Base-by-base conservation (phyloP, 1,140 invertebrate genomes). In the Lucilia cuprina region DNA sequence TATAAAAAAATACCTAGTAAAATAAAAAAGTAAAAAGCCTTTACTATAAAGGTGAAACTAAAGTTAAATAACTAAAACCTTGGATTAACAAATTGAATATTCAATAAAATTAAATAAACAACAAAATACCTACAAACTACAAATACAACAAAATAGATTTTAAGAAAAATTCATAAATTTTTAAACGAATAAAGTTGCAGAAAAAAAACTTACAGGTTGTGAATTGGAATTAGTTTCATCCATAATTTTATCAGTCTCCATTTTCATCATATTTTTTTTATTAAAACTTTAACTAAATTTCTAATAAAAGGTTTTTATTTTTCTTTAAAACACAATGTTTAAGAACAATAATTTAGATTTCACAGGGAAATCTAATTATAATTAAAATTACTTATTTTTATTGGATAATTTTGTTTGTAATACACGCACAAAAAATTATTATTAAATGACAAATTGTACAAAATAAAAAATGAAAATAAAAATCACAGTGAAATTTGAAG, bases 201-300 rank as follows among this genome's bases (percentile, higher is more conserved):
- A 47, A 82, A 82, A 80, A 80, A 65, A 84, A 90, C 89, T 89
- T 88, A 90, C 89, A 82, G 89, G 87, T 86, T 91, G 89, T 85
- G 89, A 89, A 88, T 91, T 91, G 83, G 89, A 91, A 88, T 92
- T 92, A 85, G 91, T 89, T 85, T 92, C 92, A 86, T 92, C 92
- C 88, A 92, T 91, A 86, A 92, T 91, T 91, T 92, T 92, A 89
- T 92, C 92, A 89, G 92, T 92, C 91, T 92, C 92, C 92, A 92
- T 92, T 91, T 92, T 92, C 87, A 92, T 90, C 89, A 91, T 91
- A 88, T 86, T 90, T 75, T 83, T 86, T 87, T 89, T 78, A 85
- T 34, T 83, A 21, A 50, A 50, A 49, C 17, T 78, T 80, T 9
- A 80, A 80, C 77, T 49, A 19, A 9, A 70, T 21, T 50, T 10